phyloP scores from a whole-genome alignment of 2,113 vertebrate species.

The Dryoscopus gambensis region DNA sequence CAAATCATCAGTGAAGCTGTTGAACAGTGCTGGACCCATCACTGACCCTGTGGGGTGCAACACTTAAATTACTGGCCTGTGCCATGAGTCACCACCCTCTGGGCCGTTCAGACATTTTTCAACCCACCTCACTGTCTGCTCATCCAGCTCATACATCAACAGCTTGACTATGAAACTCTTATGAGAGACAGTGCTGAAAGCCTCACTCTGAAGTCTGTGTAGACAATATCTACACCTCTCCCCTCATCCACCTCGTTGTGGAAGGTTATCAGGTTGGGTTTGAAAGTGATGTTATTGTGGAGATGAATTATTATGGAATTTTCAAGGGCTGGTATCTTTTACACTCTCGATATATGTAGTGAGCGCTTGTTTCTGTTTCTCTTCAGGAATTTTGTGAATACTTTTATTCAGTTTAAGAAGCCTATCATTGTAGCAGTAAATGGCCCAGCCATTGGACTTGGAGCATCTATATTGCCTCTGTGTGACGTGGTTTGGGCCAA shows the following conservation, averaged over 20 bases:
- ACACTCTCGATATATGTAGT: constrained; percentile 16
- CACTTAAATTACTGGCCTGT: not conserved
- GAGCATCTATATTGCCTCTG: constrained; percentile 91
- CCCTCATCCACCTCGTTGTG: not conserved
- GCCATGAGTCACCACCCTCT: not conserved
- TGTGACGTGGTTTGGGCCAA: constrained; percentile 98
- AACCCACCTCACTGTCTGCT: not conserved
- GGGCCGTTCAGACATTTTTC: not conserved
- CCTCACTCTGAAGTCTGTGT: not conserved
- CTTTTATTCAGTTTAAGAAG: constrained; percentile 98
- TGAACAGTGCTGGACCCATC: not conserved
- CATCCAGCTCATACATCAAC: not conserved
- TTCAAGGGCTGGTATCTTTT: not conserved
- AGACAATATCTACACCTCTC: not conserved
- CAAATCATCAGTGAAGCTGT: not conserved
- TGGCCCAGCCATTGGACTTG: constrained; percentile 92
- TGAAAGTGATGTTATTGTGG: not conserved
- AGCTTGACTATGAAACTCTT: not conserved
- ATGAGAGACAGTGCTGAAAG: not conserved
- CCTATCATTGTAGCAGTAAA: constrained; percentile 97
- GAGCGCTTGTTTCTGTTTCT: constrained; percentile 55
- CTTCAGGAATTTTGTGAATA: constrained; percentile 93
- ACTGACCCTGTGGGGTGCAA: not conserved
- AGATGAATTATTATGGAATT: not conserved
- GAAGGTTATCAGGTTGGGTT: not conserved